Conservation (phyloP, 2,888 invertebrate genomes). For the Aphelenchoides bicaudatus region DNA sequence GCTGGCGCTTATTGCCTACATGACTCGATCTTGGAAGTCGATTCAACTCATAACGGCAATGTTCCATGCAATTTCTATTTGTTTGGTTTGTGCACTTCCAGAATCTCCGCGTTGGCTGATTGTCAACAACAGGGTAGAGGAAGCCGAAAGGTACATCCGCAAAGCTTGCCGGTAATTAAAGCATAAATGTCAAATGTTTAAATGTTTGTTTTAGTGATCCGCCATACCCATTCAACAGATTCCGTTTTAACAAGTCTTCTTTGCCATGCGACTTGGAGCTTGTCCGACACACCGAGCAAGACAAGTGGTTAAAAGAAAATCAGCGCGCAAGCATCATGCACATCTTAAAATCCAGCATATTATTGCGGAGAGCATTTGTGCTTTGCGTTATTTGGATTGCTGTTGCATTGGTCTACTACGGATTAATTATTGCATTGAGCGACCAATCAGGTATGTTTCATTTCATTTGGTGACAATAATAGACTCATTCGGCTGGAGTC, state of each 20-base stretch:
- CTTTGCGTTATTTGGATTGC: conserved; percentile 60
- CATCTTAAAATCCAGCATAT: conserved; percentile 41
- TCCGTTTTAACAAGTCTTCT: conserved; percentile 51
- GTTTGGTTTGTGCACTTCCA: conserved; percentile 58
- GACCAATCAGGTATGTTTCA: conserved; percentile 59
- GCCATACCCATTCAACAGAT: conserved; percentile 57
- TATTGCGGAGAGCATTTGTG: conserved; percentile 48
- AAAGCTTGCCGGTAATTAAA: conserved; percentile 50
- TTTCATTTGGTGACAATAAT: too few relatives aligned
- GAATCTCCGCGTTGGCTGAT: conserved; percentile 60
- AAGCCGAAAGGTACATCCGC: conserved; percentile 59
- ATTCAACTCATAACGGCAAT: conserved; percentile 59
- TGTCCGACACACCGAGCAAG: conserved; percentile 55
- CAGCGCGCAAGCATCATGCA: conserved; percentile 46
- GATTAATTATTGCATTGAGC: conserved; percentile 58
- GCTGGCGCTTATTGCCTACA: conserved; percentile 59
- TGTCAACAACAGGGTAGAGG: conserved; percentile 56
- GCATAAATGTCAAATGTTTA: conserved; percentile 15
- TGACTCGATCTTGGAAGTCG: conserved; percentile 57
- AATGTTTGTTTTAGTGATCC: conserved; percentile 41
- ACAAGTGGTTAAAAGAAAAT: conserved; percentile 48
- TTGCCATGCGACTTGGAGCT: conserved; percentile 58
- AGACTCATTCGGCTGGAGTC: too few relatives aligned
- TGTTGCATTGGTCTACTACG: conserved; percentile 60
- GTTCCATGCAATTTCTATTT: conserved; percentile 55